Conservation (phyloP, 2,888 invertebrate species). For the Hirtodrosophila cameraria region DNA sequence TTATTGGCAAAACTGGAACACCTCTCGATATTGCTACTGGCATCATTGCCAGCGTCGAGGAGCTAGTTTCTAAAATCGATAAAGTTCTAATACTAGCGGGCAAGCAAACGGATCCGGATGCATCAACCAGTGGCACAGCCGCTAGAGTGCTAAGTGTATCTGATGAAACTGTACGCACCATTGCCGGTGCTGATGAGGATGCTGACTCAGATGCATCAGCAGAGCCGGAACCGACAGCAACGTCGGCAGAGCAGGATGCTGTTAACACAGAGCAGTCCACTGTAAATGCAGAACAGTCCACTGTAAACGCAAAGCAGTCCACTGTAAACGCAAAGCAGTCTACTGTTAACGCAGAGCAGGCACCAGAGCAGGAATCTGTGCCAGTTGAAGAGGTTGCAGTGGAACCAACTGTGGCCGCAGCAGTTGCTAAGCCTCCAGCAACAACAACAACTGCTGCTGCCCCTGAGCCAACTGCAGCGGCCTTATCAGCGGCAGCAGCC, state of each 20-base stretch:
- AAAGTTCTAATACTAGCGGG: conserved; percentile 84
- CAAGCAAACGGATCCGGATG: conserved; percentile 14
- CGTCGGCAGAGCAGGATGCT: not conserved
- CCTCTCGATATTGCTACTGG: conserved; percentile 92
- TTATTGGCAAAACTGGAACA: conserved; percentile 92
- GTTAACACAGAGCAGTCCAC: too few relatives aligned
- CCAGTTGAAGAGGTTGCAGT: not conserved
- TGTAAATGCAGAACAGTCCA: too few relatives aligned
- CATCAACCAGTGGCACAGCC: conserved; percentile 1
- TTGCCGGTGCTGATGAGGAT: conserved; percentile 51
- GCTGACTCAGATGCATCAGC: not conserved
- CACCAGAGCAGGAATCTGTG: too few relatives aligned
- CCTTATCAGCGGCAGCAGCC: conserved; percentile 30
- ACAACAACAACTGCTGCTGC: not conserved
- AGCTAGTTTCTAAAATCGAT: conserved; percentile 88
- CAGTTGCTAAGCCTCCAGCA: not conserved
- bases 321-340: not conserved
- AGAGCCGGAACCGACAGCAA: not conserved
- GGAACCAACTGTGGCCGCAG: not conserved
- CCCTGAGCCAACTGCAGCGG: conserved; percentile 1
- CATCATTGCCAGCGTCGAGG: conserved; percentile 85
- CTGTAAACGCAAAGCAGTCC: too few relatives aligned
- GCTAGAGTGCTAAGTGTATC: not conserved
- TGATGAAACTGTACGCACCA: conserved; percentile 12
- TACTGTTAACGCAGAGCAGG: too few relatives aligned